Evolutionary conservation across 2,113 vertebrate species (phyloP), one percentile per base, ranked within the genome.

Genomic region (Tragelaphus imberbis): DNA sequence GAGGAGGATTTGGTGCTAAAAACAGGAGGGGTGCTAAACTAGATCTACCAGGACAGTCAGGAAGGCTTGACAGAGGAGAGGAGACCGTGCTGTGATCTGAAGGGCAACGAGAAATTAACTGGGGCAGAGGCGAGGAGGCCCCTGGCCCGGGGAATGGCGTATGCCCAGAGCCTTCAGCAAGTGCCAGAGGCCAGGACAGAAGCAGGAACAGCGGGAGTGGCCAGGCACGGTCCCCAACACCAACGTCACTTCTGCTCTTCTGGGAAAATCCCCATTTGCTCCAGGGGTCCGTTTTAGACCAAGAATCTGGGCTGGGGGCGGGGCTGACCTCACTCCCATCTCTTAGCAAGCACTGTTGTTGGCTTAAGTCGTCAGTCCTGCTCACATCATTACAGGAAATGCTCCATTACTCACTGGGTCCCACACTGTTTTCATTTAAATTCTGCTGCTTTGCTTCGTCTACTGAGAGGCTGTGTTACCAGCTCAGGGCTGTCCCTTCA

Each of bases 101-200:
- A 47, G 44, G 30, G 87, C 7, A 19, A 33, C 53, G 33, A 59
- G 79, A 33, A 36, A 3, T 33, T 7, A 53, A 33, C 16, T 5
- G 23, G 16, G 25, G 30, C 4, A 19, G 21, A 25, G 4, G 25
- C 7, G 63, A 40, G 13, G 56, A 4, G 30, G 44, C 16, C 21
- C 3, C 19, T 2, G 2, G 2, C 49, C 51, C 5, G 14, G 44
- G 44, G 51, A 2, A 27, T 1, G 3, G 61, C 4, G 2, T 40
- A 0, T 21, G 28, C 47, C 49, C 23, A 4, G 27, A 3, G 27
- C 15, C 16, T 30, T 16, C 6, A n/a, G 21, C 40, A 25, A 51
- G 80, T 49, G 30, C 7, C 9, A 19, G 36, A 61, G 63, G 58
- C 30, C 1, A 6, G 5, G 47, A 23, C 0, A 15, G 80, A 21